These are phyloP conservation scores for Tetraneura akinire DNA, from an alignment of 1,140 invertebrate species.

Conservation along the genomic window DNA sequence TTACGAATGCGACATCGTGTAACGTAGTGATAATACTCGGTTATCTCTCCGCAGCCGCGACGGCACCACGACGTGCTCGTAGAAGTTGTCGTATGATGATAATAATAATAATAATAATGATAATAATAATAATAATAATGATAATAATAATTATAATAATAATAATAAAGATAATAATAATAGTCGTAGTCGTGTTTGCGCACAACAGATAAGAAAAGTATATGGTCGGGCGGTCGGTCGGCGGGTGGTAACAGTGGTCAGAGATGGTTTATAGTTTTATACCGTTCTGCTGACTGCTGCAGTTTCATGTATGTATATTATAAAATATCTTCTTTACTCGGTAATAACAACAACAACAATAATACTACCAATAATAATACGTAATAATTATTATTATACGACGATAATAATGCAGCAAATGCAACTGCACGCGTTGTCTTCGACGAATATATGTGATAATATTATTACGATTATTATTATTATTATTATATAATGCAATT, in stretches of 20 bases:
- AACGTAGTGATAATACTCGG: neutral
- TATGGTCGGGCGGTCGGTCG: neutral
- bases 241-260: neutral
- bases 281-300: neutral
- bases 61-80: neutral
- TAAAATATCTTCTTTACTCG: neutral
- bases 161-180: neutral
- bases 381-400: neutral
- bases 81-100: no score
- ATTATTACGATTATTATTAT: no score
- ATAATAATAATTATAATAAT: neutral
- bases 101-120: neutral
- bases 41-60: slow-evolving; percentile 4
- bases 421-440: neutral
- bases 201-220: neutral
- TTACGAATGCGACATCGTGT: neutral
- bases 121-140: neutral
- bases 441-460: no score
- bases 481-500: no score
- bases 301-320: neutral
- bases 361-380: neutral
- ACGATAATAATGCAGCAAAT: neutral
- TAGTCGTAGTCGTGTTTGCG: neutral
- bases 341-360: neutral
- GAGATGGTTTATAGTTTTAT: neutral